Percentiles rank a stretch among this genome's conserved stretches.
These are phyloP conservation scores for Heteromurus nitidus DNA, from an alignment of 2,888 invertebrate genomes.

Conservation along the genomic window DNA sequence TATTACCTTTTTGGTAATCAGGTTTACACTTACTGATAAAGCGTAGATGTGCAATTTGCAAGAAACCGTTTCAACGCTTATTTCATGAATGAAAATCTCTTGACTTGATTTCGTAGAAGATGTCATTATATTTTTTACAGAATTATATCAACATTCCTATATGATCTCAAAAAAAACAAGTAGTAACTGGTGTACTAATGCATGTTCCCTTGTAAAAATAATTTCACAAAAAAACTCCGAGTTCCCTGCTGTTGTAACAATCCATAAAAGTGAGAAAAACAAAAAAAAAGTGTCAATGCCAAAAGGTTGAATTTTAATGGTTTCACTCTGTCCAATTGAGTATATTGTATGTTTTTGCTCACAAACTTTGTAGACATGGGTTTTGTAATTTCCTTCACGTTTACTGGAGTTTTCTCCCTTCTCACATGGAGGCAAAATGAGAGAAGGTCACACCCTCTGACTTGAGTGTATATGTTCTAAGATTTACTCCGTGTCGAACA, in stretches of 20 bases:
- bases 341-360: neutral
- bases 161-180: too few species aligned
- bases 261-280: conserved; percentile 63
- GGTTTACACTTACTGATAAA: too few species aligned
- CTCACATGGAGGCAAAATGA: neutral
- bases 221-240: neutral
- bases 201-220: conserved; percentile 44
- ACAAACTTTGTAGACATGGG: neutral
- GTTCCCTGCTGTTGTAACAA: conserved; percentile 53
- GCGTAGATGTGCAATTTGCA: too few species aligned
- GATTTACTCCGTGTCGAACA: too few species aligned
- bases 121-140: too few species aligned
- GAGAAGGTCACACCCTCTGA: conserved; percentile 47
- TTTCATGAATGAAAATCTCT: too few species aligned
- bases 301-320: conserved; percentile 54
- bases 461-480: neutral
- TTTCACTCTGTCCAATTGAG: neutral
- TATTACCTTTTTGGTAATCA: too few species aligned
- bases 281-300: conserved; percentile 59
- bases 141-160: too few species aligned
- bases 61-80: too few species aligned
- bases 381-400: neutral
- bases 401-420: conserved; percentile 21
- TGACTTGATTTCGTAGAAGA: too few species aligned
- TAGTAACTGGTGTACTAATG: too few species aligned